A percentile compares a stretch with the other conserved stretches of the same genome.
Evolutionary conservation across 2,797 vertebrate species (phyloP).

Genomic region (Poecilia wingei): DNA sequence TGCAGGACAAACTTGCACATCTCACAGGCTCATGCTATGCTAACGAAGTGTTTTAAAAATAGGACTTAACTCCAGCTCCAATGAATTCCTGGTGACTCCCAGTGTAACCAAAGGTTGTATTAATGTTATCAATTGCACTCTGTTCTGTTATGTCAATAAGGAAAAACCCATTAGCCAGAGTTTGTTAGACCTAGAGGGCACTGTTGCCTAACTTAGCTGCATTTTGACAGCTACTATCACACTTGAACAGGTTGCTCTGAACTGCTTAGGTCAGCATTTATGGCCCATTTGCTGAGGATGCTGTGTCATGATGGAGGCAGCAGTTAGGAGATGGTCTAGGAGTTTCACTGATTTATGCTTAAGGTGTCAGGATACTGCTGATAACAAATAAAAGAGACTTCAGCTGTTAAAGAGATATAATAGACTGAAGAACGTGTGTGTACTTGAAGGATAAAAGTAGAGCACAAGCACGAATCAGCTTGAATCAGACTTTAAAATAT

Average conservation of each 20-base stretch:
- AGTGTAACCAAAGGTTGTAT: not conserved
- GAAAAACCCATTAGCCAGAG: not conserved
- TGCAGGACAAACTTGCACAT: not conserved
- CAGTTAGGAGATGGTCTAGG: not conserved
- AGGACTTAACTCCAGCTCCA: not conserved
- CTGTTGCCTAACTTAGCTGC: not conserved
- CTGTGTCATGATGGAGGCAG: slow-evolving; percentile 19
- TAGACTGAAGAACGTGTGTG: not conserved
- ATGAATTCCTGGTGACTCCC: not conserved
- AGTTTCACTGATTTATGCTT: not conserved
- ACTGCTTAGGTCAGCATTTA: slow-evolving; percentile 1
- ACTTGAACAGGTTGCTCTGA: not conserved
- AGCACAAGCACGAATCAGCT: not conserved
- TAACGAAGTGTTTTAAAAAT: not conserved
- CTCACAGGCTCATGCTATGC: not conserved
- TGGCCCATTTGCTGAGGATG: not conserved
- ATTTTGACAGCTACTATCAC: not conserved
- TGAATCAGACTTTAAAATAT: not conserved
- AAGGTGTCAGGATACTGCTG: not conserved
- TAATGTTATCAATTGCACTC: not conserved
- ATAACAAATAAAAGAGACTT: not conserved
- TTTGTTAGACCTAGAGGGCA: not conserved
- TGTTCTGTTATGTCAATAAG: not conserved
- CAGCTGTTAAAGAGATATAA: not conserved
- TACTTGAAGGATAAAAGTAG: not conserved